Percentiles rank a stretch among this genome's conserved stretches.
Conservation (phyloP, 2,797 vertebrate species). For the Phylloscopus collybita region DNA sequence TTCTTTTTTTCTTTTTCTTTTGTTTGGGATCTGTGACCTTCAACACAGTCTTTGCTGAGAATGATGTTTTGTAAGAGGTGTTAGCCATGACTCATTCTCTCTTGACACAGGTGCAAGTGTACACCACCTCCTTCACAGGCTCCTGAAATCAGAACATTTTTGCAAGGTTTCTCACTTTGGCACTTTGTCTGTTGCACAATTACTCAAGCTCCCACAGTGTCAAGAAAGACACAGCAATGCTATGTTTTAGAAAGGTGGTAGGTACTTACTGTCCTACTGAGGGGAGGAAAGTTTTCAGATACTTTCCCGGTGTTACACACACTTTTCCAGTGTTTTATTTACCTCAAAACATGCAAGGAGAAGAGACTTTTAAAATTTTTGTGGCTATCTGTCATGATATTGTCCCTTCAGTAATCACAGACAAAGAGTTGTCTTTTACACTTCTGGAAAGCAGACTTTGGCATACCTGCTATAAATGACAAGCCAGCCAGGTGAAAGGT, state of each 20-base stretch:
- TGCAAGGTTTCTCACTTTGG: background rate
- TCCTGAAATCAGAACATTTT: background rate
- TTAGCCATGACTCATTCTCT: background rate
- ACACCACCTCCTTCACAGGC: fast-evolving
- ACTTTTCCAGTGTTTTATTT: background rate
- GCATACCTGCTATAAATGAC: background rate
- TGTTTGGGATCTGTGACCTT: background rate
- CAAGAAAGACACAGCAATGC: background rate
- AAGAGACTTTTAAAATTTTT: background rate
- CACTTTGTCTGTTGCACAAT: background rate
- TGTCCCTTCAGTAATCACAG: background rate
- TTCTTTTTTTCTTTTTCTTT: background rate
- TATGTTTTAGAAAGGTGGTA: background rate
- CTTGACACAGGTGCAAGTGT: background rate
- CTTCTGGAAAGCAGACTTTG: background rate
- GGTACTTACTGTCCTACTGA: background rate
- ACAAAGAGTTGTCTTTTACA: background rate
- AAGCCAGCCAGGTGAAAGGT: background rate
- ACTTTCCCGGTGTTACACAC: background rate
- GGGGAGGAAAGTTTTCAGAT: background rate
- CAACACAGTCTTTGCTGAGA: background rate
- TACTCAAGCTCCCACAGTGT: background rate
- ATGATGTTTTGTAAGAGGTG: background rate
- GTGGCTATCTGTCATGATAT: background rate
- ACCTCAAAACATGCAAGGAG: background rate